Evolutionary conservation across 1,140 invertebrate genomes (phyloP), one percentile per base, ranked within the genome.

Genomic region (Anastrepha ludens): DNA sequence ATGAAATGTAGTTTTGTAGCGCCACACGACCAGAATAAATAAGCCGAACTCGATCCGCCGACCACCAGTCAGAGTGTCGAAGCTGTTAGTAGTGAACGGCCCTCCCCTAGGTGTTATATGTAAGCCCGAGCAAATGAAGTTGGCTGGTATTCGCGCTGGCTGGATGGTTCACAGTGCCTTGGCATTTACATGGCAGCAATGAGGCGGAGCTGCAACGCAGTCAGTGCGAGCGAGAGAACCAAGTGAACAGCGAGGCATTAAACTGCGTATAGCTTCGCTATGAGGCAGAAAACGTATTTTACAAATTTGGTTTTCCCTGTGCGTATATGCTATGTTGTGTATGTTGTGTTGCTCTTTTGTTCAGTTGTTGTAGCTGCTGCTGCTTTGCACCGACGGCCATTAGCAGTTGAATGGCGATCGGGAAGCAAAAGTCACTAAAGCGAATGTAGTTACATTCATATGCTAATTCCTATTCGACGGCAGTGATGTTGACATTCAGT

Each of bases 401-500:
- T 81, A 81, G 47, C 5, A 41, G 62, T 70, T 55, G 2, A 5
- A 41, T 70, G 41, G 60, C 41, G 13, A 70, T 70, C 39, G 60
- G 86, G 86, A 87, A 87, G 86, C 60, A 65, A 64, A 17, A 62
- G 44, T 87, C 64, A 55, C 20, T 87, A 8, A 17, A 17, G 81
- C 81, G 50, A 85, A 1, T 9, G 15, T 8, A 6, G 58, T 17
- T 65, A 65, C 86, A 65, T 87, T 70, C 62, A 70, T 87, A 65
- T 87, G 86, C 64, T 87, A 65, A 70, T 70, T 87, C 86, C 64
- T 13, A 87, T 87, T 87, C 86, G 86, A 87, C 44, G 41, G 64
- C 59, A 62, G 17, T 64, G 20, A 15, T 2, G 44, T n/a, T 86
- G 58, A 64, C 85, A 65, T 67, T 67, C 86, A 65, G 86, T 87